Evolutionary conservation across 2,113 vertebrate species (phyloP), one percentile per base, ranked within the genome.

Genomic region (Zeus faber): DNA sequence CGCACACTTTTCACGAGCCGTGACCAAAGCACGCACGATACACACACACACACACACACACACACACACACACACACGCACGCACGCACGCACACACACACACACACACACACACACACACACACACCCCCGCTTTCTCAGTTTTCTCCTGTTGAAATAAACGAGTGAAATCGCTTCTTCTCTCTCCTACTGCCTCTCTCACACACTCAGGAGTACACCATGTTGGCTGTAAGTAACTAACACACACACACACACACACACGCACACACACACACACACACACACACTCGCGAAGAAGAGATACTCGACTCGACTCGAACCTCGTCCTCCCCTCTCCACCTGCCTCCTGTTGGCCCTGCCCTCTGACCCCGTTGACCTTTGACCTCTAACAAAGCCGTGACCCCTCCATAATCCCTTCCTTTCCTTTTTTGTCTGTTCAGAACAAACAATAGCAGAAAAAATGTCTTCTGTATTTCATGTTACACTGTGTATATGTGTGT

Each of bases 181-280:
- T 90, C 87, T 91, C 88, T 88, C 88, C 89, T 87, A 85, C 84
- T 89, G 90, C 90, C 89, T 88, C 88, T 88, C 86, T 91, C 89
- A 88, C 87, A 91, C 90, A 94, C 91, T 81, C 92, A 97, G 95
- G 94, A 91, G 91, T 92, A 91, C 93, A 93, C 84, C 94, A 91
- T 88, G 88, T 90, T 67, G 88, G 92, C 92, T 96, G 95, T 97
- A 95, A 97, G 95, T 96, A 96, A 91, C 68, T 85, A 70, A 83
- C 79, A 81, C 82, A 79, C 72, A 69, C 81, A 74, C 84, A 86
- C 49, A 77, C 82, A 55, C 13, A 60, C 31, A 63, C 47, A 60
- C 45, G 54, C 66, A 72, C 87, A 21, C 11, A 37, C 17, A 6
- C 50, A 65, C 33, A 23, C 33, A 57, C 61, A 16, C 61, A 56